A percentile compares a stretch with the other conserved stretches of the same genome.
These are phyloP conservation scores for Brachymystax lenok DNA, from an alignment of 2,797 vertebrate species.

Conservation along the genomic window DNA sequence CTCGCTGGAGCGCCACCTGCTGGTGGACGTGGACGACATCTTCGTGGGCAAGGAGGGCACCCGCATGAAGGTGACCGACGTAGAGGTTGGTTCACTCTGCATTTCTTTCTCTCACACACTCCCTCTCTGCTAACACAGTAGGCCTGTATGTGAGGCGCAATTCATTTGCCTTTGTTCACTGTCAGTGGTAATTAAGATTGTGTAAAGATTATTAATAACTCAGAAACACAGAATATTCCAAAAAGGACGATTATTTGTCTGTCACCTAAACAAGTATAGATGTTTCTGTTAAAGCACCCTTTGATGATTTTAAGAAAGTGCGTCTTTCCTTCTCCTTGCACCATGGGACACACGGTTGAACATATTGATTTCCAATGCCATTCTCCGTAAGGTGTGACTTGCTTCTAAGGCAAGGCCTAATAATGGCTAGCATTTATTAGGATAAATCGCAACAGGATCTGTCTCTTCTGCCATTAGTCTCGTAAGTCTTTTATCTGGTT, in stretches of 20 bases:
- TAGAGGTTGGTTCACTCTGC: conserved; percentile 82
- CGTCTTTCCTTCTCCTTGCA: background rate
- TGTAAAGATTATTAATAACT: background rate
- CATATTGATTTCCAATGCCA: conserved; percentile 15
- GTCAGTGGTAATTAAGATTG: background rate
- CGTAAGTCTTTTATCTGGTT: background rate
- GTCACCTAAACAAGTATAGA: background rate
- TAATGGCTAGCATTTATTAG: conserved; percentile 1
- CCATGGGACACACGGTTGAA: background rate
- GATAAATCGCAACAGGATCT: conserved; percentile 22
- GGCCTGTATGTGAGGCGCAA: background rate
- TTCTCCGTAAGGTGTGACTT: background rate
- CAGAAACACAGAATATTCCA: background rate
- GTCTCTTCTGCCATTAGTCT: conserved; percentile 33
- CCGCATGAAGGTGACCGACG: conserved; percentile 95
- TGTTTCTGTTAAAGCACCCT: background rate
- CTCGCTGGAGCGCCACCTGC: conserved; percentile 89
- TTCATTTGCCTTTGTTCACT: background rate
- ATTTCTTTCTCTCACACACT: too few species aligned
- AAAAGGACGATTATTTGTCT: background rate
- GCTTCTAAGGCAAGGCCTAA: background rate
- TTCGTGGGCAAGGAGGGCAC: conserved; percentile 98
- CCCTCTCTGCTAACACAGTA: background rate
- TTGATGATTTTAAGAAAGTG: background rate
- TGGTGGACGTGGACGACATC: conserved; percentile 96